phyloP scores from a whole-genome alignment of 2,113 vertebrate genomes.

The Hydrolagus affinis region DNA sequence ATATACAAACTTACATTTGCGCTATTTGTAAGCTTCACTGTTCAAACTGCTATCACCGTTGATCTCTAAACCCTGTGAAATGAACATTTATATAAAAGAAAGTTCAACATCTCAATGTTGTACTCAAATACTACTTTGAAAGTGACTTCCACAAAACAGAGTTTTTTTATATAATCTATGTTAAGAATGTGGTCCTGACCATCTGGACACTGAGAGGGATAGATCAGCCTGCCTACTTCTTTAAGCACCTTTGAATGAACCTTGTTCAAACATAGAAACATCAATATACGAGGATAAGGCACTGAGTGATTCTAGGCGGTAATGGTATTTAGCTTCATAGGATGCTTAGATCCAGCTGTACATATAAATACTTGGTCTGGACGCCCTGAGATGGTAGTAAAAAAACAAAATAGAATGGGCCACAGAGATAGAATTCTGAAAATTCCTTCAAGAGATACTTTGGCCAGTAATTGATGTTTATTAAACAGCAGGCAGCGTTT shows the following conservation, averaged over 20 bases:
- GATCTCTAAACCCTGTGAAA: neutral
- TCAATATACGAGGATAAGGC: neutral
- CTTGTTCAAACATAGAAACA: neutral
- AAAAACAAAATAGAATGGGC: too few relatives aligned
- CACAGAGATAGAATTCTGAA: neutral
- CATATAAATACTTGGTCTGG: neutral
- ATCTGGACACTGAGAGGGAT: neutral
- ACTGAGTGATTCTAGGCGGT: neutral
- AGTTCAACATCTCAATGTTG: neutral
- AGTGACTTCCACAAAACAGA: neutral
- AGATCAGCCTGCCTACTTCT: neutral
- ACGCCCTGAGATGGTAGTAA: too few relatives aligned
- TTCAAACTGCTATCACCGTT: slow-evolving; percentile 6
- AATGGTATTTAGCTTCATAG: too few relatives aligned
- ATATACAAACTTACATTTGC: neutral
- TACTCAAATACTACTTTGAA: neutral
- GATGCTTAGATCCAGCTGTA: neutral
- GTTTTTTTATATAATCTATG: neutral
- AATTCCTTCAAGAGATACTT: neutral
- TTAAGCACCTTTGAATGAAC: neutral
- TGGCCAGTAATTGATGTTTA: too few relatives aligned
- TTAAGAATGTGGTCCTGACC: neutral
- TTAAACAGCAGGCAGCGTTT: neutral
- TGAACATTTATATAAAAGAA: neutral
- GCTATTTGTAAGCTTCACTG: neutral